These are phyloP conservation scores for Acanthurus leucopareius DNA, from an alignment of 2,797 vertebrate genomes.

Conservation along the genomic window DNA sequence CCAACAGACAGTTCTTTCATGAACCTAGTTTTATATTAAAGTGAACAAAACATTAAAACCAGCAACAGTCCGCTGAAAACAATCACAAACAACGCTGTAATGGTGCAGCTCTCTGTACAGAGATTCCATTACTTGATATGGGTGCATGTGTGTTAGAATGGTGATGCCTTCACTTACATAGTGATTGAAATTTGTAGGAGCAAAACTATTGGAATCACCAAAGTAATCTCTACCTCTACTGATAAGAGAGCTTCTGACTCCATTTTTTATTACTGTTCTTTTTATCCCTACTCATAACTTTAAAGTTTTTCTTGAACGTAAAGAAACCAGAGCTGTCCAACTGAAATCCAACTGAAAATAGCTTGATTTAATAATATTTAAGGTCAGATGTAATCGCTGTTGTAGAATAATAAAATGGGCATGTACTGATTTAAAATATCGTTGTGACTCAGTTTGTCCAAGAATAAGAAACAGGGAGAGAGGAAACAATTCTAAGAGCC, in stretches of 20 bases:
- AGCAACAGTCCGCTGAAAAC: neutral
- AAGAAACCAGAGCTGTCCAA: conserved; percentile 8
- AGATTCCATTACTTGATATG: neutral
- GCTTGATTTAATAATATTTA: too few relatives aligned
- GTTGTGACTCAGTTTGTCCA: neutral
- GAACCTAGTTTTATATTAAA: neutral
- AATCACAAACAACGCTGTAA: neutral
- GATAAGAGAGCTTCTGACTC: neutral
- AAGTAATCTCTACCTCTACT: neutral
- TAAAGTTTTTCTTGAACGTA: neutral
- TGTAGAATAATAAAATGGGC: neutral
- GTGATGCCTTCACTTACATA: too few relatives aligned
- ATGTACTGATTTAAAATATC: conserved; percentile 1
- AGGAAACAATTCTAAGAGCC: conserved; percentile 33
- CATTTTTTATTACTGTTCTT: neutral
- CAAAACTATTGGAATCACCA: neutral
- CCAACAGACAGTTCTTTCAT: neutral
- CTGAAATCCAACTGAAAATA: neutral
- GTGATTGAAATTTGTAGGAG: neutral
- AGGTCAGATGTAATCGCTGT: neutral
- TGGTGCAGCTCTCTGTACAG: too few relatives aligned
- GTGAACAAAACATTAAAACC: neutral
- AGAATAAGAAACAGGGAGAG: neutral
- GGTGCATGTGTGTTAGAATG: too few relatives aligned
- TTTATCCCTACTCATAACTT: neutral